Evolutionary conservation across 2,888 invertebrate genomes (phyloP).

Genomic region (Aquatica leii): DNA sequence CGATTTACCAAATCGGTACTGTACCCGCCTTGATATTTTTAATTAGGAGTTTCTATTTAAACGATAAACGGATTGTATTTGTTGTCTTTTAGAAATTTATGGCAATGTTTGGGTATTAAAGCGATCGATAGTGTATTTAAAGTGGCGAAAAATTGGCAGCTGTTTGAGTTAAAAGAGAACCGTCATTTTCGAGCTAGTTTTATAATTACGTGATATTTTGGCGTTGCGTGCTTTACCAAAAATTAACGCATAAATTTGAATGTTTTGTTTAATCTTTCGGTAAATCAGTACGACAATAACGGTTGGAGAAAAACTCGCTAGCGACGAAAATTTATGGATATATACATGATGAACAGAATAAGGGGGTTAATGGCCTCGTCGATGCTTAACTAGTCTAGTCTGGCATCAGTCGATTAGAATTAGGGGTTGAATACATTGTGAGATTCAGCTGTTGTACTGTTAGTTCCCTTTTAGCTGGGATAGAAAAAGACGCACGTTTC

Average conservation of each 20-base stretch:
- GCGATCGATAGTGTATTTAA: too few species aligned
- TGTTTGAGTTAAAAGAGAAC: too few species aligned
- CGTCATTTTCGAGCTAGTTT: too few species aligned
- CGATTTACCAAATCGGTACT: too few species aligned
- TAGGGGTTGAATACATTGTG: constrained; percentile 43
- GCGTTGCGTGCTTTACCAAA: neutral
- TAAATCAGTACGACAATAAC: neutral
- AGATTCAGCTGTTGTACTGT: constrained; percentile 45
- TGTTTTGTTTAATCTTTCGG: neutral
- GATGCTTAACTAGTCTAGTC: constrained; percentile 40
- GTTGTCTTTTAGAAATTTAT: too few species aligned
- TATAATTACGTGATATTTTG: constrained; percentile 3
- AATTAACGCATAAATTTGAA: neutral
- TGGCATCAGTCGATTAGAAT: constrained; percentile 37
- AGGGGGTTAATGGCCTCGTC: constrained; percentile 40
- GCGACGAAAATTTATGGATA: constrained; percentile 5
- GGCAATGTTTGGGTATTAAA: too few species aligned
- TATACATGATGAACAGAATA: neutral
- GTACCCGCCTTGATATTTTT: too few species aligned
- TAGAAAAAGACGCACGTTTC: constrained; percentile 30
- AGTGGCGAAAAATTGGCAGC: too few species aligned
- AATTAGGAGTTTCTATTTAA: too few species aligned
- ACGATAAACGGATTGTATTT: too few species aligned
- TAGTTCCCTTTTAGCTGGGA: constrained; percentile 19
- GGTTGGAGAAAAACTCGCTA: neutral